Conservation (phyloP, 2,113 vertebrate genomes). For the Colinus virginianus region DNA sequence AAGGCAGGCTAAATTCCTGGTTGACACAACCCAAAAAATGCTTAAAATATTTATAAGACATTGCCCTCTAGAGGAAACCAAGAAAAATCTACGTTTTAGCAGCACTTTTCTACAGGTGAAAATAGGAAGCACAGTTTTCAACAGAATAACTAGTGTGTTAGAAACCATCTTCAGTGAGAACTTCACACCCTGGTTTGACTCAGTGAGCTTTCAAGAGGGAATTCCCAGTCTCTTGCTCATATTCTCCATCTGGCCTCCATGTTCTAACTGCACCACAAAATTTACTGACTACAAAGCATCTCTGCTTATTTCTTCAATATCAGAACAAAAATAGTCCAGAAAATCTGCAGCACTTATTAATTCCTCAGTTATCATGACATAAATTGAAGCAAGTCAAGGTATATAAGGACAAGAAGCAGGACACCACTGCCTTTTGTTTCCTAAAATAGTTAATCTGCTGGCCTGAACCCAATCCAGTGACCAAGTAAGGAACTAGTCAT, state of each 20-base stretch:
- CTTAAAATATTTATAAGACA: constrained; percentile 73
- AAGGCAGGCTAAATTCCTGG: not conserved
- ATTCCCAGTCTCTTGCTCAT: not conserved
- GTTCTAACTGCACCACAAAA: not conserved
- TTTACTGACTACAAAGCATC: not conserved
- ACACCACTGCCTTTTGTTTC: not conserved
- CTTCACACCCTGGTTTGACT: not conserved
- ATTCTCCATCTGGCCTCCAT: not conserved
- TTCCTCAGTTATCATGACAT: not conserved
- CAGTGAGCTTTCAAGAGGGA: not conserved
- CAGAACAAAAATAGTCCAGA: not conserved
- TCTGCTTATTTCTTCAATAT: not conserved
- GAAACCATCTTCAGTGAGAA: constrained; percentile 7
- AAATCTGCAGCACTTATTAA: not conserved
- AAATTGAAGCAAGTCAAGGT: not conserved
- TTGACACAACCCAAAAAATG: constrained; percentile 27
- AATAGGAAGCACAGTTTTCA: not conserved
- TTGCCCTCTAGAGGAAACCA: constrained; percentile 79
- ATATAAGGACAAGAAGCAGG: not conserved
- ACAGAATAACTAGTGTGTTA: not conserved
- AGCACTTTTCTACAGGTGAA: not conserved
- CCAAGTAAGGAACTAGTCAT: not conserved
- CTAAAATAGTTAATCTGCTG: not conserved
- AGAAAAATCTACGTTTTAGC: constrained; percentile 14
- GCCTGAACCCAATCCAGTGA: not conserved